These are phyloP conservation scores for Microtus obscurus DNA, from an alignment of 2,797 vertebrate genomes.

Conservation along the genomic window DNA sequence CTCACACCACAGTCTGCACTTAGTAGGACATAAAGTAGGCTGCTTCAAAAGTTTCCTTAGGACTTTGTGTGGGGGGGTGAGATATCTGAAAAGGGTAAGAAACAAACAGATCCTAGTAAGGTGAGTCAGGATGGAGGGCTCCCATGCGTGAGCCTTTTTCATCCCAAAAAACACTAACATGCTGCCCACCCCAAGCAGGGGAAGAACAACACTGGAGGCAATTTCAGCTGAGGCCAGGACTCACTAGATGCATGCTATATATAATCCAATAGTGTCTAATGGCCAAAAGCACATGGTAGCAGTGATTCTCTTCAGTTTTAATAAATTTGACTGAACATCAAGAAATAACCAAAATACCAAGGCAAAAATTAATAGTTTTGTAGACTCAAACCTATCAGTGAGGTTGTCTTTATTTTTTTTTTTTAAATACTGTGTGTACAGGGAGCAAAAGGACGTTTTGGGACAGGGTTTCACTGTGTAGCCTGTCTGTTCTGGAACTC, in stretches of 20 bases:
- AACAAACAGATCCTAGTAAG: background rate
- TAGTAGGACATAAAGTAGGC: background rate
- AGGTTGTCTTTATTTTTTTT: background rate
- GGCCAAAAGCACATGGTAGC: background rate
- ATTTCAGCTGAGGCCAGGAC: background rate
- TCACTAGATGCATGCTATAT: background rate
- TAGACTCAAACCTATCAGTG: background rate
- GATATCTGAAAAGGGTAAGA: background rate
- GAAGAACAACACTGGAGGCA: background rate
- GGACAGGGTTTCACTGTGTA: background rate
- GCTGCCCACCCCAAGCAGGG: background rate
- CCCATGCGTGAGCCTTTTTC: background rate
- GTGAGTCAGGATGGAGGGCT: background rate
- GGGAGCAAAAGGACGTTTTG: background rate
- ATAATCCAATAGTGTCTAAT: background rate
- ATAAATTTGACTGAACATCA: background rate
- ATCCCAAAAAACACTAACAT: background rate
- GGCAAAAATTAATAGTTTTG: background rate
- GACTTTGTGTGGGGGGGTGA: background rate
- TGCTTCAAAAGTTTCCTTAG: background rate
- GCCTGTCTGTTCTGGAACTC: background rate
- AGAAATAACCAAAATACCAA: slow-evolving; percentile 37
- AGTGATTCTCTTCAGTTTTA: slow-evolving; percentile 33
- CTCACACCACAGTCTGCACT: background rate
- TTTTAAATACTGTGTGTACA: background rate